Conservation (phyloP, 1,140 invertebrate genomes). For the Homalodisca vitripennis region DNA sequence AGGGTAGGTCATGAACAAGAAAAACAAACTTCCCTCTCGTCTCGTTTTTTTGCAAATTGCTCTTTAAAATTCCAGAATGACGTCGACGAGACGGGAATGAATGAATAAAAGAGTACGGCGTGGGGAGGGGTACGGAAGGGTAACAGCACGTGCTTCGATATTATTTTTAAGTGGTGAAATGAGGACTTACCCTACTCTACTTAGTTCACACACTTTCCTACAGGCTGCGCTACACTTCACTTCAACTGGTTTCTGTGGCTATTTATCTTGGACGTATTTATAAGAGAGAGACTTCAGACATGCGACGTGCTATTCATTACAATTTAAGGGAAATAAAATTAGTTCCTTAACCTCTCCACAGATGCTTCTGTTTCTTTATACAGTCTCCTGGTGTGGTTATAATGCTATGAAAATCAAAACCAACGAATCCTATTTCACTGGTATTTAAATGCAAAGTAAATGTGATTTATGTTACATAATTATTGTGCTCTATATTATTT, state of each 20-base stretch:
- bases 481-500: no score
- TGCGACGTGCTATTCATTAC: not conserved
- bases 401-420: no score
- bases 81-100: conserved; percentile 35
- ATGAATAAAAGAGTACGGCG: conserved; percentile 32
- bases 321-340: no score
- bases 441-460: no score
- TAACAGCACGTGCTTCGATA: conserved; percentile 29
- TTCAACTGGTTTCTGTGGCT: no score
- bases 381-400: no score
- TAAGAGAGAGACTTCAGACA: not conserved
- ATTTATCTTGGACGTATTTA: no score
- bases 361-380: no score
- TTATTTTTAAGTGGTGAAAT: conserved; percentile 30
- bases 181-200: conserved; percentile 15
- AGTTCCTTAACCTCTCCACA: no score
- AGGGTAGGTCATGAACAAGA: conserved; percentile 35
- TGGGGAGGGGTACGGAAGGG: conserved; percentile 27
- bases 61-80: conserved; percentile 39
- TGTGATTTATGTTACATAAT: no score
- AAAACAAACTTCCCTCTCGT: conserved; percentile 24
- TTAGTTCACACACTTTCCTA: conserved; percentile 7
- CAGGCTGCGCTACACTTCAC: not conserved
- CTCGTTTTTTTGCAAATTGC: conserved; percentile 35
- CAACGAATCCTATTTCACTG: no score